Conservation (phyloP, 2,113 vertebrate species). For the Alaudala cheleensis region DNA sequence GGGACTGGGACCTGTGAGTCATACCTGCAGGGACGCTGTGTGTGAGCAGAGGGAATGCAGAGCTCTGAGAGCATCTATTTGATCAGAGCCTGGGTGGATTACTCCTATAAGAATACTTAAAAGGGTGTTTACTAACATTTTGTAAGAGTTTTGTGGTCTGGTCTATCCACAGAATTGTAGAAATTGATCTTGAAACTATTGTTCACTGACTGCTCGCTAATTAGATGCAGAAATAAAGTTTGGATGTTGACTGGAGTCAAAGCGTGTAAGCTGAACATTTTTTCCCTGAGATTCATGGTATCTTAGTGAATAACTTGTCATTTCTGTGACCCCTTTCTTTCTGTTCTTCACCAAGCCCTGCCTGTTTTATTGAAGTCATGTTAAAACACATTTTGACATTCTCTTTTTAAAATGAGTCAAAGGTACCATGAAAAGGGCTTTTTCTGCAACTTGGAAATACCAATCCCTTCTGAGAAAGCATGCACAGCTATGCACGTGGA, state of each 20-base stretch:
- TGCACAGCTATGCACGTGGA: neutral
- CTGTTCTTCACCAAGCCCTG: neutral
- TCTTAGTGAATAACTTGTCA: neutral
- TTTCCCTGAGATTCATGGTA: neutral
- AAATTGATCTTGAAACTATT: neutral
- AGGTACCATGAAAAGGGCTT: neutral
- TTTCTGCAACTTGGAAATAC: neutral
- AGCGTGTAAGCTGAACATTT: neutral
- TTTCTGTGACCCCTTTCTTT: neutral
- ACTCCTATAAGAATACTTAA: neutral
- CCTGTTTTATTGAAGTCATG: neutral
- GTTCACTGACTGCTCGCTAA: neutral
- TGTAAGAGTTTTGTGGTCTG: neutral
- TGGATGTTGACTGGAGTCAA: neutral
- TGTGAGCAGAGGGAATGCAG: too few relatives aligned
- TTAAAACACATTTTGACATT: neutral
- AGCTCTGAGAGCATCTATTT: too few relatives aligned
- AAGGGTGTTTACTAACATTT: neutral
- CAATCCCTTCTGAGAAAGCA: neutral
- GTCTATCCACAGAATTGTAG: neutral
- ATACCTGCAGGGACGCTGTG: too few relatives aligned
- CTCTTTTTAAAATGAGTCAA: neutral
- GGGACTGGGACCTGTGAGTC: too few relatives aligned
- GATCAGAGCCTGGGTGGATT: neutral
- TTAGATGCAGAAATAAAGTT: neutral